Base-by-base conservation (phyloP, 2,888 invertebrate genomes). In the Machimus rusticus region DNA sequence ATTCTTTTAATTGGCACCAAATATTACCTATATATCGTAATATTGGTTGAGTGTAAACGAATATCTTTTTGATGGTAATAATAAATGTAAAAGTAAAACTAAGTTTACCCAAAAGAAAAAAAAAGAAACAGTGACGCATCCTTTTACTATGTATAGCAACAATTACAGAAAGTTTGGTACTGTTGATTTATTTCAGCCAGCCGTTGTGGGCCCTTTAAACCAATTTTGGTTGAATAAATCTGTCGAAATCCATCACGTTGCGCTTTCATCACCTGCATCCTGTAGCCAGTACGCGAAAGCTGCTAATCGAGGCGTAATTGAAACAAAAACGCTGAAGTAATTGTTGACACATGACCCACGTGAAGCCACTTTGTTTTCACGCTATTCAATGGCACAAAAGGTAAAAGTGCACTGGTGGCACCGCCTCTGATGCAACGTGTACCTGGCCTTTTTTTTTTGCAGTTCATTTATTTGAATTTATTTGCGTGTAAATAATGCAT, bases 241-340 rank as follows among this genome's bases (percentile, higher is more conserved):
- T 79, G 79, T 79, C 79, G 79, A 79, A 79, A 46, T 28, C 46
- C 79, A 79, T 46, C 43, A 79, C 79, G 46, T 39, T 79, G 79
- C 46, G 16, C 23, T 79, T 79, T 79, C 79, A 79, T 46, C 79
- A 79, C 79, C 79, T 79, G 79, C 79, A 79, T 79, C 79, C 79
- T 79, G 79, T 28, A 23, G n/a, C 46, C 51, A 79, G 23, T 46
- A 79, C 28, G 46, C 28, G 28, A 39, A 37, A 46, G 46, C 79
- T 46, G 46, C 79, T 79, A 79, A 79, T 79, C 46, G 79, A 46
- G 46, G 79, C 79, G 79, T 46, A 46, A 79, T 79, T 79, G 46
- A 79, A 79, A 79, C 46, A 79, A 79, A 79, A 79, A 46, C 28
- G 43, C 39, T 79, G 28, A 79, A 79, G 79, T 79, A 79, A 79